These are phyloP conservation scores for Cepaea nemoralis DNA, from an alignment of 1,140 invertebrate species.

Conservation along the genomic window DNA sequence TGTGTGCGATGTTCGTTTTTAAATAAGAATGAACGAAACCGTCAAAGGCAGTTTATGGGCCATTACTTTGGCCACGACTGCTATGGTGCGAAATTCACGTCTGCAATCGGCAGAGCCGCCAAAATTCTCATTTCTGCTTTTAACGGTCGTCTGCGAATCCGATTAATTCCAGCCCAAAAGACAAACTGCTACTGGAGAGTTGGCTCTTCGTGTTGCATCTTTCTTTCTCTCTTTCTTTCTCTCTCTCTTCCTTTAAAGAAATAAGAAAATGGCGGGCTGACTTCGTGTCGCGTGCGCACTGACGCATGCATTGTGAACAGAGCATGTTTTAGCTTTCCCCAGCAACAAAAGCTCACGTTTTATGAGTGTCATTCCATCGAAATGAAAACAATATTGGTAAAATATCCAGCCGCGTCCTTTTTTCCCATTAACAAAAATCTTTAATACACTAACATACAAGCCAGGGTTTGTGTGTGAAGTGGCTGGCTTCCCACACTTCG, in stretches of 20 bases:
- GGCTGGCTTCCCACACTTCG: too few species aligned
- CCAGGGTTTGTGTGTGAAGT: too few species aligned
- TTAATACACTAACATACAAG: too few species aligned
- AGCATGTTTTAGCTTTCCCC: background rate
- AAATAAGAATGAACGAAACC: background rate
- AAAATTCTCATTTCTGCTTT: constrained; percentile 25
- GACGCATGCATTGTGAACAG: background rate
- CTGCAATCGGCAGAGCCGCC: constrained; percentile 18
- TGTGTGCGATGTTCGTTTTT: background rate
- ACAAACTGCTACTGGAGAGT: background rate
- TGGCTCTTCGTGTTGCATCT: background rate
- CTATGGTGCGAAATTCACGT: constrained; percentile 1
- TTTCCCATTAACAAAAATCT: too few species aligned
- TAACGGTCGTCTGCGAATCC: background rate
- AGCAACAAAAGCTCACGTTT: background rate
- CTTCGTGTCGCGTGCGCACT: background rate
- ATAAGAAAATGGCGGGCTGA: background rate
- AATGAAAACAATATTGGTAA: background rate
- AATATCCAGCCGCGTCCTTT: too few species aligned
- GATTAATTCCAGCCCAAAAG: constrained; percentile 14
- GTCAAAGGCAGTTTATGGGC: background rate
- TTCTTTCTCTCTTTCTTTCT: too few species aligned
- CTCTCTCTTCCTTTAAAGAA: too few species aligned
- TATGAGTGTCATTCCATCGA: background rate
- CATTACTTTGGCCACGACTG: constrained; percentile 9